Evolutionary conservation across 2,113 vertebrate genomes (phyloP), one percentile per base, ranked within the genome.

Genomic region (Tupaia chinensis): DNA sequence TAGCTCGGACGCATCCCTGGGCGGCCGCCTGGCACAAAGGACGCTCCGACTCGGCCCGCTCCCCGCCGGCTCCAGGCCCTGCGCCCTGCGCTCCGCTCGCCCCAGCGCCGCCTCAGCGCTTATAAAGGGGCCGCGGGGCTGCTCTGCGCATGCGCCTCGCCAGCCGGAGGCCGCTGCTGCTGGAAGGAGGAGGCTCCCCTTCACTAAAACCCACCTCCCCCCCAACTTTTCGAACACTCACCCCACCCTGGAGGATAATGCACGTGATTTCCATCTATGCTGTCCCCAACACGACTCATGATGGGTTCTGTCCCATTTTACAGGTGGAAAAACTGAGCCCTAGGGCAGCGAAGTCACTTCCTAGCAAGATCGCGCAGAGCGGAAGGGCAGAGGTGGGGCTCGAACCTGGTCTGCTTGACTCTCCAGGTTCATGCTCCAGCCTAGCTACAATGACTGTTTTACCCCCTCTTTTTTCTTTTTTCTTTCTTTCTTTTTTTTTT

Each of bases 131-230:
- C 92, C 70, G 77, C 63, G 87, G 60, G 60, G 58, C 91, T 76
- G 82, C 69, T 92, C 17, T 97, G 96, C 97, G 97, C 98, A 98
- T 97, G 98, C 97, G 97, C 76, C 63, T 69, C 58, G 53, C 22
- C 85, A 19, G 65, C 81, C 32, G 0, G 7, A 1, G 23, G 76
- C 56, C 69, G 65, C 79, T 1, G 86, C 77, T 17, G 61, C 4
- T 27, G 7, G n/a, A 87, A 29, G 68, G 10, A 27, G 32, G 84
- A 56, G 13, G 34, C 54, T 44, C 63, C n/a, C 53, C 29, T 11
- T 5, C 60, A 10, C 84, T 61, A 68, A 81, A 72, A 32, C 34
- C 32, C 79, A 32, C 44, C 20, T 32, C 23, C 34, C 20, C 1
- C 7, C 60, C 25, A 53, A 17, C 25, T 70, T 11, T 66, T 70